phyloP scores from a whole-genome alignment of 92 coral and sea anemone genomes.

The Porites evermanni region DNA sequence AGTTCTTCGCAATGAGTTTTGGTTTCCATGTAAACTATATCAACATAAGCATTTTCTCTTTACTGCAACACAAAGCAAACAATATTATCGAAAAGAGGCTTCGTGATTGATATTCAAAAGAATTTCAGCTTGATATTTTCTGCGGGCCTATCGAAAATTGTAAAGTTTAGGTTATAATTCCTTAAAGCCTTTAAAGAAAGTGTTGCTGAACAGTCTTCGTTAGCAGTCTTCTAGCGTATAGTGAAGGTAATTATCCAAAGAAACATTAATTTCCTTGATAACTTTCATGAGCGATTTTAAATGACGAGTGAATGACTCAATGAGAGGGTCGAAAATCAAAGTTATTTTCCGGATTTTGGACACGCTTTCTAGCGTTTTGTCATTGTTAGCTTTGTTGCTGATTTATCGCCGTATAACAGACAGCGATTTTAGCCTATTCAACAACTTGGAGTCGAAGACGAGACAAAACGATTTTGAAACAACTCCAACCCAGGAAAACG shows the following conservation, averaged over 20 bases:
- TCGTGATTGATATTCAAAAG: background rate
- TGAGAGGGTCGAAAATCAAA: conserved; percentile 29
- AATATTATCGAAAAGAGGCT: background rate
- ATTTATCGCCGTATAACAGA: conserved; percentile 2
- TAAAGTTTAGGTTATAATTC: no score
- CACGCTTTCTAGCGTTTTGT: background rate
- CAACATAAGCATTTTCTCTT: background rate
- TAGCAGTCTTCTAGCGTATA: background rate
- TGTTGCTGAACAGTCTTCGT: background rate
- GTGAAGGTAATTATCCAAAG: background rate
- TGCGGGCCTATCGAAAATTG: no score
- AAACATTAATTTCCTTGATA: background rate
- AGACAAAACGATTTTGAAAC: background rate
- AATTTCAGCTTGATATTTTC: background rate
- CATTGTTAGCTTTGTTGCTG: conserved; percentile 25
- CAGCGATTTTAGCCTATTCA: background rate
- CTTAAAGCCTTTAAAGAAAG: no score
- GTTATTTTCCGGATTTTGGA: conserved; percentile 7
- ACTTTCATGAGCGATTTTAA: background rate
- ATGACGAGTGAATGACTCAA: background rate
- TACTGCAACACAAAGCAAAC: background rate
- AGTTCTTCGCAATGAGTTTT: background rate
- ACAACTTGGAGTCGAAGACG: background rate
- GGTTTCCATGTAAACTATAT: conserved; percentile 11
- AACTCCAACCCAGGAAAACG: background rate